Percentiles rank a stretch among this genome's conserved stretches.
Evolutionary conservation across 2,888 invertebrate species (phyloP).

Genomic region (Branchipolynoe longqiensis): DNA sequence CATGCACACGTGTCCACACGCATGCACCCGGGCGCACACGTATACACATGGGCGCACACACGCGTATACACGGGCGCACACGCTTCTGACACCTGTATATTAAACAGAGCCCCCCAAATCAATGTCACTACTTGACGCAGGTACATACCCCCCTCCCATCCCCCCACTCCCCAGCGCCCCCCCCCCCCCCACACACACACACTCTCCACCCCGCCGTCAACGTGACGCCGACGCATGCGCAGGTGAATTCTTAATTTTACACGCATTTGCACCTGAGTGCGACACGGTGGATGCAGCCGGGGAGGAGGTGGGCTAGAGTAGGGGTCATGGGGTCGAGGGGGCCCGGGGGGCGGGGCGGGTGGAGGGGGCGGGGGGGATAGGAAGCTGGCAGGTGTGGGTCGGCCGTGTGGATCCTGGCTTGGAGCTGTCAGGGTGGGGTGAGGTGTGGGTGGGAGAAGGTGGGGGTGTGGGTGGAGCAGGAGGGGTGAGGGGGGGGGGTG

Average conservation of each 20-base stretch:
- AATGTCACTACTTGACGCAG: too few relatives aligned
- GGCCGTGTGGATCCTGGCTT: neutral
- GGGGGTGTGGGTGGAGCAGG: neutral
- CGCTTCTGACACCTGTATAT: too few relatives aligned
- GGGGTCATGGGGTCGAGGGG: neutral
- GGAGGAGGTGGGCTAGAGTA: neutral
- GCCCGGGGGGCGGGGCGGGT: neutral
- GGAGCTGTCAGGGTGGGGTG: neutral
- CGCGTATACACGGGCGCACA: too few relatives aligned
- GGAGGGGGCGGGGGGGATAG: neutral
- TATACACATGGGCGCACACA: neutral
- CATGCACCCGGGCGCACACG: neutral
- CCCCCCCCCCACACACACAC: too few relatives aligned
- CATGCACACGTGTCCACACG: neutral
- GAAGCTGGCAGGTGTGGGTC: neutral
- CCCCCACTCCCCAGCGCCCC: too few relatives aligned
- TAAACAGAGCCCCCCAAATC: too few relatives aligned
- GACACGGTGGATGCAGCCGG: neutral
- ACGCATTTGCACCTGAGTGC: neutral
- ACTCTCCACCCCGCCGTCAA: too few relatives aligned
- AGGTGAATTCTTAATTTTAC: neutral
- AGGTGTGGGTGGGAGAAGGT: neutral
- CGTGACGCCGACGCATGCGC: neutral
- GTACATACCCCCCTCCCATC: too few relatives aligned
- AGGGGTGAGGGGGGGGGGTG: neutral